Base-by-base conservation (phyloP, 1,140 invertebrate genomes). In the Dendrolimus kikuchii region DNA sequence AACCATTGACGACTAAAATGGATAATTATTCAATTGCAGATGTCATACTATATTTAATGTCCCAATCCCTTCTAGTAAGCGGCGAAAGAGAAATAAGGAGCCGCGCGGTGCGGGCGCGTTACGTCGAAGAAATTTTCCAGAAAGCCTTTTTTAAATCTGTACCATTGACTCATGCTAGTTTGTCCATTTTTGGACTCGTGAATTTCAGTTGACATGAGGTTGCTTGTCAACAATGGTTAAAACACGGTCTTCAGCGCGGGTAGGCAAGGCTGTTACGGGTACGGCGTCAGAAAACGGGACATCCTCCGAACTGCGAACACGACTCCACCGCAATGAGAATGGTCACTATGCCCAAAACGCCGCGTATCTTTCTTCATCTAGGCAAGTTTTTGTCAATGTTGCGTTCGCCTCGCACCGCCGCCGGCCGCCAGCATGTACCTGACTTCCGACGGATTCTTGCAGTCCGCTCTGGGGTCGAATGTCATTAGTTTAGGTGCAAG, bases 221-320 rank as follows among this genome's bases (percentile, higher is more conserved):
- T 65, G 71, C 68, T 74, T 74, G 72, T 83, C 80, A 78, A 83
- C 81, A 86, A 86, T 86, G 83, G 83, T 85, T 86, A 86, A 86
- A 86, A 86, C 83, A 86, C 75, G 83, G 67, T 86, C 83, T 83
- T 79, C 83, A 81, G 81, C 83, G 70, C 74, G 83, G 60, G 83
- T 86, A 86, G 83, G 74, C 67, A 81, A 66, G 56, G 75, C 70
- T 66, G 71, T 71, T 63, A 65, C 71, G 70, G 71, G 66, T 72
- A 73, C 71, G 61, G 64, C 80, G 59, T 62, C 80, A 43, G 80
- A 81, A 70, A 86, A 86, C 77, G 83, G 83, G 68, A 78, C 68
- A 53, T 70, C 71, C 57, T 76, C 77, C 55, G 80, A 85, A 71
- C 76, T 83, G 75, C 80, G 78, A 68, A 68, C 73, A 57, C 74